Percentiles rank a stretch among this genome's conserved stretches.
phyloP scores from a whole-genome alignment of 2,797 vertebrate genomes.

The Amblyopsis hoosieri region DNA sequence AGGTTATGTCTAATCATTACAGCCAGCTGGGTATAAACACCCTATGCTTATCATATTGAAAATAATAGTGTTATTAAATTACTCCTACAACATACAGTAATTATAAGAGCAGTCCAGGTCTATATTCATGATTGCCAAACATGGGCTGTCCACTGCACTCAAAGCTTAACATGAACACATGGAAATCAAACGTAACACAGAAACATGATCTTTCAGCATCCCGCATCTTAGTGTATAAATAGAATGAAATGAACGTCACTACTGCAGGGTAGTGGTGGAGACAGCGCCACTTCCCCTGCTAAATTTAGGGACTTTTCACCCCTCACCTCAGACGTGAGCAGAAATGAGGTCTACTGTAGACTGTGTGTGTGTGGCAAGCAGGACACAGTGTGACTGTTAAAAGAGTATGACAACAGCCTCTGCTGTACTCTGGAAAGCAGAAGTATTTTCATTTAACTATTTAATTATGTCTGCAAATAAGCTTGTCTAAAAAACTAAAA shows the following conservation, averaged over 20 bases:
- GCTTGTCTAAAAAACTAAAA: no score
- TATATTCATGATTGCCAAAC: constrained; percentile 29
- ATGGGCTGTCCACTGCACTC: constrained; percentile 21
- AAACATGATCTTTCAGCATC: constrained; percentile 75
- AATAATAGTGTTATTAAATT: no score
- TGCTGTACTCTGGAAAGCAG: constrained; percentile 30
- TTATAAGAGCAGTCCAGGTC: not conserved
- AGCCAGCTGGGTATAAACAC: not conserved
- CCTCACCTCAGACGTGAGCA: constrained; percentile 48
- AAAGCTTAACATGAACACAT: constrained; percentile 32
- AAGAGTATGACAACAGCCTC: constrained; percentile 39
- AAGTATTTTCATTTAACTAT: not conserved
- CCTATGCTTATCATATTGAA: no score
- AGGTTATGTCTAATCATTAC: not conserved
- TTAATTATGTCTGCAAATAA: constrained; percentile 2
- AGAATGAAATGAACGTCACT: constrained; percentile 74
- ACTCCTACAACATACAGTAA: no score
- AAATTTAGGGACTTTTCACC: constrained; percentile 74
- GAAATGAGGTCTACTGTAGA: constrained; percentile 60
- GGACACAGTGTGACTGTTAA: constrained; percentile 46
- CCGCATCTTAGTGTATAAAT: constrained; percentile 73
- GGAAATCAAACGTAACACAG: constrained; percentile 64
- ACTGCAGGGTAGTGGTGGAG: constrained; percentile 66
- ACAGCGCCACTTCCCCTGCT: constrained; percentile 67
- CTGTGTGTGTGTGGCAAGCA: constrained; percentile 42